phyloP scores from a whole-genome alignment of 2,113 vertebrate genomes.

The Lophius piscatorius region DNA sequence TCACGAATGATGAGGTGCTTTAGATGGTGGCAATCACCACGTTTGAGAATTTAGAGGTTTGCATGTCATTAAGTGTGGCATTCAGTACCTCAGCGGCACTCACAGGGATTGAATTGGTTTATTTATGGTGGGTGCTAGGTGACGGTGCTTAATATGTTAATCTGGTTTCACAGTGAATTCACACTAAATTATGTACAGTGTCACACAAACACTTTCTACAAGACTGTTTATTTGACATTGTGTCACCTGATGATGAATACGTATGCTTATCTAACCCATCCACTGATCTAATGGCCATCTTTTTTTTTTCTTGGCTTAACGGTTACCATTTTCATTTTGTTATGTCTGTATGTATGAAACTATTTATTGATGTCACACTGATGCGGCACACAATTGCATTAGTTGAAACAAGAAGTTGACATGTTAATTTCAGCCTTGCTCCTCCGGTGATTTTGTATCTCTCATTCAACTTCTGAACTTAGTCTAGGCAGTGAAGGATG shows the following conservation, averaged over 20 bases:
- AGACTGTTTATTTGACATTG: constrained; percentile 25
- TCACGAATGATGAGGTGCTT: constrained; percentile 14
- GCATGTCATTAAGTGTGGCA: constrained; percentile 18
- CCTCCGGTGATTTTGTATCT: too few relatives aligned
- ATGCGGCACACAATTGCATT: too few relatives aligned
- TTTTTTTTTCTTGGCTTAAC: too few relatives aligned
- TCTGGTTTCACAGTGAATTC: constrained; percentile 28
- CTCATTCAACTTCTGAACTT: too few relatives aligned
- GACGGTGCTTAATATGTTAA: not conserved
- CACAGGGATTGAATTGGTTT: not conserved
- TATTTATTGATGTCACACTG: too few relatives aligned
- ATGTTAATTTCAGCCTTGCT: too few relatives aligned
- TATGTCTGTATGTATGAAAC: not conserved
- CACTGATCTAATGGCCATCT: too few relatives aligned
- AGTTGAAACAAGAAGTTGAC: too few relatives aligned
- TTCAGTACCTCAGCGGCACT: not conserved
- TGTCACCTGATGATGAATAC: constrained; percentile 10
- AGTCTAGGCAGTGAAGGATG: too few relatives aligned
- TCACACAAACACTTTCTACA: constrained; percentile 16
- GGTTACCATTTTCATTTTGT: too few relatives aligned
- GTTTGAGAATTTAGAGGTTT: constrained; percentile 12
- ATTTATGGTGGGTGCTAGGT: constrained; percentile 1
- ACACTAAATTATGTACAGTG: not conserved
- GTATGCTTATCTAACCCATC: too few relatives aligned
- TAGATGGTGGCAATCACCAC: constrained; percentile 13